A percentile compares a stretch with the other conserved stretches of the same genome.
Conservation (phyloP, 2,113 vertebrate genomes). For the Ornithorhynchus anatinus region DNA sequence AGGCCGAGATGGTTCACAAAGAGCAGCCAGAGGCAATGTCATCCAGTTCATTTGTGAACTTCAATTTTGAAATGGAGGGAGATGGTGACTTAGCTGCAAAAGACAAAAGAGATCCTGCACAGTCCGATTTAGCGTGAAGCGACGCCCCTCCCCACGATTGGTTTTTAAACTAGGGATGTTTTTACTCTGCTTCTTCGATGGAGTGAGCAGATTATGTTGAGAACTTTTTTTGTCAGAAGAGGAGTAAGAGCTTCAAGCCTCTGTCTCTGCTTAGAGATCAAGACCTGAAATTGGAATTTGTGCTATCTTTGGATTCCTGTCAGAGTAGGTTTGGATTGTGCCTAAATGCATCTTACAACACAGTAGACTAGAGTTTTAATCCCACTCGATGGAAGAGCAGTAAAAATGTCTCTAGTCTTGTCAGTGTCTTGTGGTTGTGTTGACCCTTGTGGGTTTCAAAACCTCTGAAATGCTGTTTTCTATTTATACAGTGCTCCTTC, state of each 20-base stretch:
- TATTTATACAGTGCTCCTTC: slow-evolving; percentile 22
- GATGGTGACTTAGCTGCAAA: slow-evolving; percentile 66
- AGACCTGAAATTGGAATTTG: too few species aligned
- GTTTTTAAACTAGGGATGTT: slow-evolving; percentile 31
- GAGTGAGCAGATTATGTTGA: slow-evolving; percentile 25
- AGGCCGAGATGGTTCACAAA: slow-evolving; percentile 62
- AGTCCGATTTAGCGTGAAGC: slow-evolving; percentile 73
- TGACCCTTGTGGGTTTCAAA: slow-evolving; percentile 36
- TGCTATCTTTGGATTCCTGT: slow-evolving; percentile 27
- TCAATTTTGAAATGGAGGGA: slow-evolving; percentile 81
- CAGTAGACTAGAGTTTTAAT: background rate
- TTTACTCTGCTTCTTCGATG: slow-evolving; percentile 23
- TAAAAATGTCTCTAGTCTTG: slow-evolving; percentile 24
- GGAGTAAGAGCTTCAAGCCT: slow-evolving; percentile 1
- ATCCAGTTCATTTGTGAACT: slow-evolving; percentile 68
- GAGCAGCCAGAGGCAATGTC: slow-evolving; percentile 67
- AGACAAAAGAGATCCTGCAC: slow-evolving; percentile 76
- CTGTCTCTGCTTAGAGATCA: background rate
- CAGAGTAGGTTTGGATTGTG: slow-evolving; percentile 47
- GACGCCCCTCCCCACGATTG: slow-evolving; percentile 24
- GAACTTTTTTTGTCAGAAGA: slow-evolving; percentile 18
- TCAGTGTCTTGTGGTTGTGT: slow-evolving; percentile 20
- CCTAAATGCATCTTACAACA: slow-evolving; percentile 14
- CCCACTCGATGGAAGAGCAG: slow-evolving; percentile 33
- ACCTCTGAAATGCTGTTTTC: slow-evolving; percentile 20